Evolutionary conservation across 2,888 invertebrate genomes (phyloP).

Genomic region (Tribolium freemani): DNA sequence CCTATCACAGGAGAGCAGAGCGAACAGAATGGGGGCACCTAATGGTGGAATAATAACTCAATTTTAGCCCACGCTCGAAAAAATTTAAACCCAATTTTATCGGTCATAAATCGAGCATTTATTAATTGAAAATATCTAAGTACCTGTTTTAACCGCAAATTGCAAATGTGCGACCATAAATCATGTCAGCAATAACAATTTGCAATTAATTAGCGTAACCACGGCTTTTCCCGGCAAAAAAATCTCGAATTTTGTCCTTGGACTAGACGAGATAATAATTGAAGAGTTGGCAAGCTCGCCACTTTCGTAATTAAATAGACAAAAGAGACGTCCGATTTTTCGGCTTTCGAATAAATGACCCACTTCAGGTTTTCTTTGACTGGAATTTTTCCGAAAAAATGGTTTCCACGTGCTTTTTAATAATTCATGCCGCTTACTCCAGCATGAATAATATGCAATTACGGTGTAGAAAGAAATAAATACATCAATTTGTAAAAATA

Average conservation of each 20-base stretch:
- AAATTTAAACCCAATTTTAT: slow-evolving; percentile 3
- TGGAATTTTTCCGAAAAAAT: too few species aligned
- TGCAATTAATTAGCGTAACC: slow-evolving; percentile 38
- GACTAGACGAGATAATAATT: slow-evolving; percentile 5
- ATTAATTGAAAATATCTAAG: slow-evolving; percentile 39
- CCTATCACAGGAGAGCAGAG: slow-evolving; percentile 30
- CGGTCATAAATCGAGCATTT: neutral
- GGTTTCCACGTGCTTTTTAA: neutral
- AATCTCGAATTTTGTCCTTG: neutral
- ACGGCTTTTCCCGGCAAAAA: slow-evolving; percentile 1
- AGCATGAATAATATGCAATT: slow-evolving; percentile 18
- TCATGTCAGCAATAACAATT: slow-evolving; percentile 42
- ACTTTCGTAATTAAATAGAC: slow-evolving; percentile 11
- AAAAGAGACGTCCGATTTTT: neutral
- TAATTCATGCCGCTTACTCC: slow-evolving; percentile 2
- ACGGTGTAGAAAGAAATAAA: neutral
- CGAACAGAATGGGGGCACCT: slow-evolving; percentile 19
- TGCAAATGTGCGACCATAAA: slow-evolving; percentile 36
- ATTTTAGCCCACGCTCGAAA: neutral
- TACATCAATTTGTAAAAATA: slow-evolving; percentile 18
- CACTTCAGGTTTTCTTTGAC: too few species aligned
- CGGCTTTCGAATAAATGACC: neutral
- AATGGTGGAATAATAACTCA: slow-evolving; percentile 28
- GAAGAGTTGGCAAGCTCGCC: slow-evolving; percentile 3
- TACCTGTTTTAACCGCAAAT: slow-evolving; percentile 31